Evolutionary conservation across 1,140 invertebrate genomes (phyloP), one percentile per base, ranked within the genome.

Genomic region (Pararge aegeria): DNA sequence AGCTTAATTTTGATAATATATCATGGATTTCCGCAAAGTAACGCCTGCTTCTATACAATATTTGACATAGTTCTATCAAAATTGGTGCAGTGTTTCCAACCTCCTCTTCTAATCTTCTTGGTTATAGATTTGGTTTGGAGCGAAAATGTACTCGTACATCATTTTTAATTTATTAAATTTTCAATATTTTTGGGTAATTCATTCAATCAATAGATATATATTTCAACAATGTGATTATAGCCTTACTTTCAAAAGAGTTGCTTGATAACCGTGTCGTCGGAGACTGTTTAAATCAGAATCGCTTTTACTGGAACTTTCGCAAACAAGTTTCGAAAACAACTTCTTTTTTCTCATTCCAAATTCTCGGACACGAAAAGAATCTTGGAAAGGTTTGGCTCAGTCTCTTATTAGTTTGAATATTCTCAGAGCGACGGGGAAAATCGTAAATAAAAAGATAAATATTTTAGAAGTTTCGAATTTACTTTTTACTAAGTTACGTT

Each of bases 251-350:
- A 5, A 15, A 42, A 18, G 38, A 15, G 38, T 42, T 18, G 12
- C 34, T 38, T 15, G 5, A 15, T 42, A 42, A 42, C 18, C 38
- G 18, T 42, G 38, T 18, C 38, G 38, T 18, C 38, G 18, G 38
- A 42, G 18, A 42, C 54, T 10, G 61, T 57, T 61, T 61, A 61
- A 66, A 66, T 57, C 49, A 30, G 58, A 61, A 54, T 54, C 58
- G 42, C 20, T 48, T 54, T 18, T 48, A 61, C 34, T 49, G 16
- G 42, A 61, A 61, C 40, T 42, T 61, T 59, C 37, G 18, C 51
- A 37, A 61, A 54, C 50, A 54, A 61, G 40, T 61, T 55, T 49
- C 12, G 30, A 37, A 30, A 50, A 46, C 50, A 48, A 30, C 21
- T 60, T 46, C 16, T 61, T 61, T 61, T 61, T 54, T 38, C 42